Conservation (phyloP, 1,140 invertebrate genomes). For the Ganaspis sp. region DNA sequence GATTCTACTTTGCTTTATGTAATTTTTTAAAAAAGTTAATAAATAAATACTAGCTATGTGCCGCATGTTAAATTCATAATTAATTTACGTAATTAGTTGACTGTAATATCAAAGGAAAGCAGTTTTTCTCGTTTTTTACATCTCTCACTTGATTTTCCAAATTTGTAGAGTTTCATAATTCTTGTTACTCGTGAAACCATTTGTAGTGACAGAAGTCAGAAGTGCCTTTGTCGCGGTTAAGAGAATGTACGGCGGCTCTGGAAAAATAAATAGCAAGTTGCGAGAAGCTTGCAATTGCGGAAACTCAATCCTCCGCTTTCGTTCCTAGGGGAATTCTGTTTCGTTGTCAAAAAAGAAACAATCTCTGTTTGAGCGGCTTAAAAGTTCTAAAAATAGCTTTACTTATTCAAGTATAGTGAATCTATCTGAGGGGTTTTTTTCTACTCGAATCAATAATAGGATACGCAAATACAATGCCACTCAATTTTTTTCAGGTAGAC, state of each 20-base stretch:
- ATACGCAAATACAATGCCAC: too few species aligned
- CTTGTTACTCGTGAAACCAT: background rate
- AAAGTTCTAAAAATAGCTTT: background rate
- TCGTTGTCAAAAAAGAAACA: background rate
- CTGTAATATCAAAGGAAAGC: too few species aligned
- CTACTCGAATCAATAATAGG: background rate
- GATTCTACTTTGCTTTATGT: too few species aligned
- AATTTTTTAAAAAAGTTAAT: too few species aligned
- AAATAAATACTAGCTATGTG: too few species aligned
- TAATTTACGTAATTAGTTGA: too few species aligned
- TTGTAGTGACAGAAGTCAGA: background rate
- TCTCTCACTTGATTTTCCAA: background rate
- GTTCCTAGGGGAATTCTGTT: constrained; percentile 12
- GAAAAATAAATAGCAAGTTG: constrained; percentile 25
- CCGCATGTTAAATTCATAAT: too few species aligned
- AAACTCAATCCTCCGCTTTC: background rate
- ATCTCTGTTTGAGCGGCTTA: background rate
- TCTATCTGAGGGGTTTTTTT: background rate
- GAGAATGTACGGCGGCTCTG: background rate
- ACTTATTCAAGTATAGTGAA: background rate
- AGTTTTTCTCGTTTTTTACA: too few species aligned
- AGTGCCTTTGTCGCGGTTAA: constrained; percentile 15
- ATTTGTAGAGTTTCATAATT: background rate
- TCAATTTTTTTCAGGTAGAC: too few species aligned
- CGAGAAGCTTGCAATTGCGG: constrained; percentile 4